phyloP scores from a whole-genome alignment of 2,888 invertebrate genomes.

The Lacanobia oleracea region DNA sequence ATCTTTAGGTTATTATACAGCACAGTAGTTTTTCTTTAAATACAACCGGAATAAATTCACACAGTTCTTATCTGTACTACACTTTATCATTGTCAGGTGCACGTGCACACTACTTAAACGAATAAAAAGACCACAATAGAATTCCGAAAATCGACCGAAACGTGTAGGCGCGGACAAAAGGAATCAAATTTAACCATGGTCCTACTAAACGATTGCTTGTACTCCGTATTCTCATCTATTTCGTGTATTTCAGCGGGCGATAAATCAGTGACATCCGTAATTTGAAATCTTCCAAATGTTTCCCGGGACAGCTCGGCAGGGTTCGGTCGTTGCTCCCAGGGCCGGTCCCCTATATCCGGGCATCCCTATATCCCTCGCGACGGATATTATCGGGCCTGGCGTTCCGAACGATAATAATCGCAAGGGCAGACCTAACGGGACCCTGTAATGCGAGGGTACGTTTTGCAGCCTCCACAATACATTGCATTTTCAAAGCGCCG shows the following conservation, averaged over 20 bases:
- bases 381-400: constrained; percentile 77
- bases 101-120: constrained; percentile 10
- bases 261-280: constrained; percentile 77
- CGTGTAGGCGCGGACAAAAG: constrained; percentile 43
- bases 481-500: constrained; percentile 68
- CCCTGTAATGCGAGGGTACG: constrained; percentile 75
- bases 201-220: constrained; percentile 53
- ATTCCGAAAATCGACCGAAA: constrained; percentile 35
- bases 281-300: constrained; percentile 74
- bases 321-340: constrained; percentile 78
- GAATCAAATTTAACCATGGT: constrained; percentile 53
- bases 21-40: not conserved
- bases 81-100: constrained; percentile 26
- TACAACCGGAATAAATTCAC: constrained; percentile 19
- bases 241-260: constrained; percentile 65
- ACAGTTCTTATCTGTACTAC: constrained; percentile 16
- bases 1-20: not conserved
- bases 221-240: constrained; percentile 42
- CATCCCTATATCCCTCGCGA: constrained; percentile 76
- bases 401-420: constrained; percentile 79
- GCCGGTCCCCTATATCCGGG: no score
- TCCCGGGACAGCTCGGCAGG: constrained; percentile 55
- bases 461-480: constrained; percentile 67
- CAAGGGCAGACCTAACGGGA: constrained; percentile 80
- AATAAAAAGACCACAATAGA: constrained; percentile 45